Evolutionary conservation across 1,140 invertebrate genomes (phyloP).

Genomic region (Augochlora pura): DNA sequence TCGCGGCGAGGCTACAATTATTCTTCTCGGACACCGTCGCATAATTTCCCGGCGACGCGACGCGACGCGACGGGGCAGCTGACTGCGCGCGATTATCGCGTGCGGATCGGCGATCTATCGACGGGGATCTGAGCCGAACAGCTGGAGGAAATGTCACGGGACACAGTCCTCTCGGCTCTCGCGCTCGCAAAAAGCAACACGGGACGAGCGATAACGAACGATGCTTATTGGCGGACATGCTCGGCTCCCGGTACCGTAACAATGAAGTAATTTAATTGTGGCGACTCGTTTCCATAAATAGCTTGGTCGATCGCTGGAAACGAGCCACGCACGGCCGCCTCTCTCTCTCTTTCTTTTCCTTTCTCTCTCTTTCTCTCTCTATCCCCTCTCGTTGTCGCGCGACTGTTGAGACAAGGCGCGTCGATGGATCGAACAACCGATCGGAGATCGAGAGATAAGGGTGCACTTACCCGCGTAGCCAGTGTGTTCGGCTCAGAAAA

Average conservation of each 20-base stretch:
- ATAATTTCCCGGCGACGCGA: constrained; percentile 38
- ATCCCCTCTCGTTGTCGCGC: background rate
- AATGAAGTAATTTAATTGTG: constrained; percentile 51
- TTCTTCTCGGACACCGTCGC: background rate
- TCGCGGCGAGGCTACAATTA: constrained; percentile 17
- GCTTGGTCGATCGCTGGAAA: constrained; percentile 19
- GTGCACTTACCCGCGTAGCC: background rate
- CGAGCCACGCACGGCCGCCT: background rate
- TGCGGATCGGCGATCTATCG: constrained; percentile 50
- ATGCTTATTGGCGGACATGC: constrained; percentile 27
- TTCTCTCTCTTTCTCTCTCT: too few relatives aligned
- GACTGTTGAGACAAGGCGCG: background rate
- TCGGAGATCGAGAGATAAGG: constrained; percentile 15
- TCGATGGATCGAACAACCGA: constrained; percentile 5
- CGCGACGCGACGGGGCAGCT: constrained; percentile 52
- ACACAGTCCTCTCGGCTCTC: background rate
- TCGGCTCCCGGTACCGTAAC: constrained; percentile 12
- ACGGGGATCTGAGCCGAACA: constrained; percentile 44
- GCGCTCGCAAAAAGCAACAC: too few relatives aligned
- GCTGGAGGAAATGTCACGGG: constrained; percentile 62
- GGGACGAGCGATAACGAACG: constrained; percentile 32
- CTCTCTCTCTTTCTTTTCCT: too few relatives aligned
- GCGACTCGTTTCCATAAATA: constrained; percentile 42
- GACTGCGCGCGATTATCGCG: constrained; percentile 47
- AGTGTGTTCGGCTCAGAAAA: background rate